A percentile compares a stretch with the other conserved stretches of the same genome.
Evolutionary conservation across 2,888 invertebrate genomes (phyloP).

Genomic region (Crematogaster levior): DNA sequence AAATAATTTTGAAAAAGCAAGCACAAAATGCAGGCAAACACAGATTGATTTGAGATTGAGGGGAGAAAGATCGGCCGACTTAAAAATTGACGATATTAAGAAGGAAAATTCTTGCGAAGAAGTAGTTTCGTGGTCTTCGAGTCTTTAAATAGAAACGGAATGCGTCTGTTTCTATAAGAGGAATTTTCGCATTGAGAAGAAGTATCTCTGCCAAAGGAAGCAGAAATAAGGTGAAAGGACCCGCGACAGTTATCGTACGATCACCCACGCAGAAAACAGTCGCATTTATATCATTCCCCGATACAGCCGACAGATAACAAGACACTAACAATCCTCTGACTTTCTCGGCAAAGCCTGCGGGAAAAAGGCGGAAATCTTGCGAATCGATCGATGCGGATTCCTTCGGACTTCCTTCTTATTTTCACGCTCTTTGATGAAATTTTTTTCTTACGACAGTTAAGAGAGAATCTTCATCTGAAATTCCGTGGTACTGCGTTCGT

Average conservation of each 20-base stretch:
- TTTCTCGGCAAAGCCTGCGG: slow-evolving; percentile 8
- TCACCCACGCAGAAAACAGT: slow-evolving; percentile 30
- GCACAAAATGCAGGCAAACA: not conserved
- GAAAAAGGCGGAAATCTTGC: not conserved
- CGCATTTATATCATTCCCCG: slow-evolving; percentile 60
- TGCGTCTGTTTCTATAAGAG: not conserved
- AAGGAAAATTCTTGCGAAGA: not conserved
- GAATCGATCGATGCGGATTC: slow-evolving; percentile 65
- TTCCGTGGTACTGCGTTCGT: not conserved
- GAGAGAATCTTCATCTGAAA: not conserved
- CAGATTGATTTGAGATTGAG: not conserved
- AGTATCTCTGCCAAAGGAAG: slow-evolving; percentile 40
- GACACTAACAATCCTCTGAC: slow-evolving; percentile 67
- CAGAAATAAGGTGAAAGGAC: slow-evolving; percentile 1
- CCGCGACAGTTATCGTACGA: slow-evolving; percentile 35
- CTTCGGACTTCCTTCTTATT: slow-evolving; percentile 62
- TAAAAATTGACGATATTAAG: not conserved
- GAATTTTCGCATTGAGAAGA: not conserved
- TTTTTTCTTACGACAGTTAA: slow-evolving; percentile 2
- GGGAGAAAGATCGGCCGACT: not conserved
- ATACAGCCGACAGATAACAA: slow-evolving; percentile 63
- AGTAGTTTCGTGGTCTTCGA: not conserved
- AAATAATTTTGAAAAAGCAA: not conserved
- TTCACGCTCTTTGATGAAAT: not conserved
- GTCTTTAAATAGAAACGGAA: not conserved